Evolutionary conservation across 2,797 vertebrate species (phyloP).

Genomic region (Picus viridis): DNA sequence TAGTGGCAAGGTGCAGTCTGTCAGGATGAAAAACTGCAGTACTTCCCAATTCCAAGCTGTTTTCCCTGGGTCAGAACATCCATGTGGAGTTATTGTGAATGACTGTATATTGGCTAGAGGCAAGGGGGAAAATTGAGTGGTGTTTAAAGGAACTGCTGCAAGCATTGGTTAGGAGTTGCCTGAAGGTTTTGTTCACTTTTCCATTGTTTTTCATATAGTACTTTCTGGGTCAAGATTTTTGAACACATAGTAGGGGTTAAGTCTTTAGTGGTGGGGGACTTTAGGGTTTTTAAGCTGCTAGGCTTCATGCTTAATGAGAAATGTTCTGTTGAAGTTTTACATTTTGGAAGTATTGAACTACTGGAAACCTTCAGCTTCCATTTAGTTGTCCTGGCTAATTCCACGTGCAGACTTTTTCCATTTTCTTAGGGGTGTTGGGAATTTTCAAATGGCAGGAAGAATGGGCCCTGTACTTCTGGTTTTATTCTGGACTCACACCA

Average conservation of each 20-base stretch:
- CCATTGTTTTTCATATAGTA: not conserved
- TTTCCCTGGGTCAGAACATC: not conserved
- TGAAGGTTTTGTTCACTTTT: not conserved
- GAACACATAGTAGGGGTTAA: rapidly evolving
- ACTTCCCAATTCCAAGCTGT: not conserved
- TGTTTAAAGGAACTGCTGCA: not conserved
- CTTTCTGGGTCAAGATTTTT: not conserved
- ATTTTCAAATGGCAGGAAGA: not conserved
- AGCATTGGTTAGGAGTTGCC: not conserved
- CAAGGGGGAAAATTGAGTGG: too few species aligned
- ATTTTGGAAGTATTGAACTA: not conserved
- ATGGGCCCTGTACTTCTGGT: not conserved
- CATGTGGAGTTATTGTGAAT: not conserved
- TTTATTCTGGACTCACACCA: not conserved
- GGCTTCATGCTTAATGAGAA: not conserved
- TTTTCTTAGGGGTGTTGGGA: not conserved
- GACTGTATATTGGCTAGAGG: not conserved
- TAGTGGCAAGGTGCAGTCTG: not conserved
- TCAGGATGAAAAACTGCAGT: not conserved
- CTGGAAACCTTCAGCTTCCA: not conserved
- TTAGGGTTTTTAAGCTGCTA: not conserved
- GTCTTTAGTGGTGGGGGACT: not conserved
- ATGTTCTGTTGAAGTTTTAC: not conserved
- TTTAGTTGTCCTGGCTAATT: not conserved
- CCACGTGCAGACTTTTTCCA: not conserved